These are phyloP conservation scores for Hypothenemus hampei DNA, from an alignment of 1,140 invertebrate species.

Conservation along the genomic window DNA sequence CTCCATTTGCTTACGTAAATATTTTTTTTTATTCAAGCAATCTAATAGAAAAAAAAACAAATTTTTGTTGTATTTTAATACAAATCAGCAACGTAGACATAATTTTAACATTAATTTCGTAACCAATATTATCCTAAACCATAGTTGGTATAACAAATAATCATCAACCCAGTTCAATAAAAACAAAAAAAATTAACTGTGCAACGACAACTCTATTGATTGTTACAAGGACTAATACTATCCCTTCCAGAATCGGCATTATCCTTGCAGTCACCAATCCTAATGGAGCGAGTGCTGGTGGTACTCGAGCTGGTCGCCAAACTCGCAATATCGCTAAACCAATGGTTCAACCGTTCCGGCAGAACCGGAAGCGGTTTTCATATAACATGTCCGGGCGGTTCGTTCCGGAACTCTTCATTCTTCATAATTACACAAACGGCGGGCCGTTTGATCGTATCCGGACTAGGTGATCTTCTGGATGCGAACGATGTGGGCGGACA, in stretches of 20 bases:
- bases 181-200: background rate
- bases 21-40: too few species aligned
- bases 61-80: too few species aligned
- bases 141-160: background rate
- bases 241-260: conserved; percentile 32
- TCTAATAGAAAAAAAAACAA: too few species aligned
- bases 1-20: too few species aligned
- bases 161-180: background rate
- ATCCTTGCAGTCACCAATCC: conserved; percentile 28
- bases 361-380: conserved; percentile 79
- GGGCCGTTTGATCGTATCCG: conserved; percentile 46
- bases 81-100: too few species aligned
- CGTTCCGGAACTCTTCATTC: conserved; percentile 48
- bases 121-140: too few species aligned
- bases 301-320: conserved; percentile 36
- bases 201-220: conserved; percentile 2
- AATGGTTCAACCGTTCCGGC: conserved; percentile 50
- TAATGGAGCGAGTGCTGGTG: conserved; percentile 9
- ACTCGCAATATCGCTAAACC: conserved; percentile 48
- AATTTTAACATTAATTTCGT: too few species aligned
- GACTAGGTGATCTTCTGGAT: conserved; percentile 50
- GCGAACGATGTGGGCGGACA: conserved; percentile 39
- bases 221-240: conserved; percentile 34
- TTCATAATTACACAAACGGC: conserved; percentile 55
- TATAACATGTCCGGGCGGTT: conserved; percentile 62